Evolutionary conservation across 2,797 vertebrate genomes (phyloP), one percentile per base, ranked within the genome.

Genomic region (Spinus pinus): DNA sequence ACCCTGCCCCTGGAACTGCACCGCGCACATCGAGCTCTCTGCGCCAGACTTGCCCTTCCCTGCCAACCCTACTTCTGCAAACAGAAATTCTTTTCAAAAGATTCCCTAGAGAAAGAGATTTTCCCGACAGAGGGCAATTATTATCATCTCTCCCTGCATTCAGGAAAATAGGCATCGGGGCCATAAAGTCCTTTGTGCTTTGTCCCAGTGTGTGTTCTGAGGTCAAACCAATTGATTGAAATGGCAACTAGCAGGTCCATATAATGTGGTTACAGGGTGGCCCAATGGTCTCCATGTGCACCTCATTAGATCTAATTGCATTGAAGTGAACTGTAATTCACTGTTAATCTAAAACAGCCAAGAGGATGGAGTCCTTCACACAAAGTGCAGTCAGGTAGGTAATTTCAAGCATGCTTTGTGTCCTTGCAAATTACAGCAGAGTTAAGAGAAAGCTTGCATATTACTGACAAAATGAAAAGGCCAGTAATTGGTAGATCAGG

Each of bases 261-360:
- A 58, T 90, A 90, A 95, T 72, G 44, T 80, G 58, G 73, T 93
- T 95, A 74, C 80, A 89, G 50, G 30, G 90, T 83, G 93, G 88
- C 82, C 94, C 88, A 46, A 77, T 58, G 49, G 30, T 78, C 69
- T 94, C 79, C 91, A 94, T 73, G 61, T 90, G 93, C 39, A 96
- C 77, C 60, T 97, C 90, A 84, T 96, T 97, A 97, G 87, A 62
- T 89, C 72, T 96, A 96, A 97, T 97, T 96, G 73, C 79, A 89
- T 53, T 92, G 93, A 96, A 95, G 88, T 91, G 86, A 96, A 95
- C 90, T 62, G 46, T 94, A 97, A 96, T 96, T 97, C 90, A 90
- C 65, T 78, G 90, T 94, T 97, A 96, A 97, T 96, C 69, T 85
- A 94, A 96, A 96, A 67, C 88, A 96, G 86, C 89, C 73, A 61